Conservation (phyloP, 2,888 invertebrate genomes). For the Idaea dimidiata region DNA sequence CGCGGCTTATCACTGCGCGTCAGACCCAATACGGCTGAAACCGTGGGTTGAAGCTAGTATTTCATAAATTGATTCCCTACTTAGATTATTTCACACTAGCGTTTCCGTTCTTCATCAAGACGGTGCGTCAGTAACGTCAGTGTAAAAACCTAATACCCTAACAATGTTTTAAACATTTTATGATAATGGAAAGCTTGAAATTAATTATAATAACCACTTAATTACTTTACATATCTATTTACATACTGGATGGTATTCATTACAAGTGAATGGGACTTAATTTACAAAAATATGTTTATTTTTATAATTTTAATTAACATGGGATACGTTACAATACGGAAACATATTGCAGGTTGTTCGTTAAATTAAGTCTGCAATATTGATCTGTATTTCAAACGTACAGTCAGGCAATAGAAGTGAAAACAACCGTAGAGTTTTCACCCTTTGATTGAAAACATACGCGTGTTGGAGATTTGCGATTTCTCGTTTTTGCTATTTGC, state of each 20-base stretch:
- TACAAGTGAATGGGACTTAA: conserved; percentile 1
- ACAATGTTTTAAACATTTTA: background rate
- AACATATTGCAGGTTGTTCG: background rate
- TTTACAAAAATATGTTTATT: conserved; percentile 4
- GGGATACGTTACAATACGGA: background rate
- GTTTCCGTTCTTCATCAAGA: background rate
- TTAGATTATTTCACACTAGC: background rate
- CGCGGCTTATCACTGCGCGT: too few species aligned
- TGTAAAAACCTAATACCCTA: background rate
- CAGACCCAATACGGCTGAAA: too few species aligned
- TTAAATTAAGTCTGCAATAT: background rate
- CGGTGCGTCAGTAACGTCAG: background rate
- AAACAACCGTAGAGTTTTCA: too few species aligned
- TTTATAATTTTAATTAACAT: background rate
- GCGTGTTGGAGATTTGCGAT: too few species aligned
- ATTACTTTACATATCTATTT: background rate
- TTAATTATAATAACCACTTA: background rate
- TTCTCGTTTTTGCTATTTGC: too few species aligned
- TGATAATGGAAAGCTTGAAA: background rate
- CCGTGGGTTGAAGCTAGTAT: too few species aligned
- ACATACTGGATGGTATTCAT: background rate
- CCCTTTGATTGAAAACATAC: too few species aligned
- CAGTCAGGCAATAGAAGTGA: too few species aligned
- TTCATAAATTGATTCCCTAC: background rate
- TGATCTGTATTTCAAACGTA: background rate